Base-by-base conservation (phyloP, 2,888 invertebrate species). In the Dorcus parallelipipedus region DNA sequence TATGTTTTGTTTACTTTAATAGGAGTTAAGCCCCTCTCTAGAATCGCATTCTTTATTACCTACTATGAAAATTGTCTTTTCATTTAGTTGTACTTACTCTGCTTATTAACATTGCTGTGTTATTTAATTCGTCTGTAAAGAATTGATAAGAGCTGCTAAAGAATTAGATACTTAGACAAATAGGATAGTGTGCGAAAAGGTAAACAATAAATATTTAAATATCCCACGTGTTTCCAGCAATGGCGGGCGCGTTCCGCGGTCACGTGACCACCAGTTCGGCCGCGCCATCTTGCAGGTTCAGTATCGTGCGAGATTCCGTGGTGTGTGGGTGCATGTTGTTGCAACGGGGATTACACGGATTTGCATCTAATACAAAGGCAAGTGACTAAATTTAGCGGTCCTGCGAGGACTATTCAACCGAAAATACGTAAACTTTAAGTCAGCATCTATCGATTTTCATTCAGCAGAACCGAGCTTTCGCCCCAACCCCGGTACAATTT, bases 261-360 rank as follows among this genome's bases (percentile, higher is more conserved):
- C 33, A 51, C 38, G 40, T 51, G 51, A 51, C 40, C 8, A n/a
- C 7, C 20, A 14, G 17, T 9, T 14, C 51, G 39, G 9, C 47
- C 20, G 40, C 51, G 51, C 51, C 51, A 51, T 51, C 51, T 51
- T 33, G 63, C 39, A 59, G 55, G 54, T 63, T 65, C 68, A 73
- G 74, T 75, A 67, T 66, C 59, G 67, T 63, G 65, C 56, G 66
- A 69, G 69, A 64, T 63, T 54, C 64, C 55, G 64, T 63, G 54
- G 71, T 69, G 74, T 64, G 73, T 72, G 71, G 75, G 73, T 74
- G 73, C 67, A 69, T 71, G 70, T 69, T 67, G 65, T 67, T 64
- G 53, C 52, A 62, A 58, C 60, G 54, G 52, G 62, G 58, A 60
- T 68, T 63, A 62, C 65, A 67, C 67, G 72, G 71, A 72, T 72